phyloP scores from a whole-genome alignment of 2,113 vertebrate species.

The Meriones unguiculatus region DNA sequence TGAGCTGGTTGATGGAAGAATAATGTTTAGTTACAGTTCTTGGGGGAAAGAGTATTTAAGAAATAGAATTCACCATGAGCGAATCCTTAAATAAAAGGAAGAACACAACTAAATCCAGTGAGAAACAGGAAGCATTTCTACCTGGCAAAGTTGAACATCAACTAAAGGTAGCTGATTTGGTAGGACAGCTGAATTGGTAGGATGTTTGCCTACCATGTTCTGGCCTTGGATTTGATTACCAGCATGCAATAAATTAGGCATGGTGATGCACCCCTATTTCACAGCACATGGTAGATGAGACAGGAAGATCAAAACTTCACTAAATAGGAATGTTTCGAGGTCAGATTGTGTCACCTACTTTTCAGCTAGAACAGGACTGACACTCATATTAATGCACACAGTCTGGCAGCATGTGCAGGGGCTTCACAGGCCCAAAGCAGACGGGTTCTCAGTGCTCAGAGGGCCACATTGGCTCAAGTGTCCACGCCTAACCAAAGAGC shows the following conservation, averaged over 20 bases:
- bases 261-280: neutral
- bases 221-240: neutral
- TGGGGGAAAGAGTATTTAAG: neutral
- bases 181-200: neutral
- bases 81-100: neutral
- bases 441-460: neutral
- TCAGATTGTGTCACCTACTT: no score
- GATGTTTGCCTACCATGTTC: neutral
- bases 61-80: slow-evolving; percentile 2
- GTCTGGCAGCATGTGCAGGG: neutral
- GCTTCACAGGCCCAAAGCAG: neutral
- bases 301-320: neutral
- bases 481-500: neutral
- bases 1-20: neutral
- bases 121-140: neutral
- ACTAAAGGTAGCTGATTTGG: neutral
- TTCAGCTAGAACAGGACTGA: neutral
- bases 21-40: slow-evolving; percentile 20
- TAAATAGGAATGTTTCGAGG: neutral
- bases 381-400: neutral
- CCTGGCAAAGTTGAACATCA: neutral
- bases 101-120: neutral
- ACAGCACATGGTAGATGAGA: neutral
- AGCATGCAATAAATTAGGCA: neutral
- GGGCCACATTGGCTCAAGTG: neutral